Evolutionary conservation across 2,888 invertebrate genomes (phyloP), one percentile per base, ranked within the genome.

Genomic region (Formica aserva): DNA sequence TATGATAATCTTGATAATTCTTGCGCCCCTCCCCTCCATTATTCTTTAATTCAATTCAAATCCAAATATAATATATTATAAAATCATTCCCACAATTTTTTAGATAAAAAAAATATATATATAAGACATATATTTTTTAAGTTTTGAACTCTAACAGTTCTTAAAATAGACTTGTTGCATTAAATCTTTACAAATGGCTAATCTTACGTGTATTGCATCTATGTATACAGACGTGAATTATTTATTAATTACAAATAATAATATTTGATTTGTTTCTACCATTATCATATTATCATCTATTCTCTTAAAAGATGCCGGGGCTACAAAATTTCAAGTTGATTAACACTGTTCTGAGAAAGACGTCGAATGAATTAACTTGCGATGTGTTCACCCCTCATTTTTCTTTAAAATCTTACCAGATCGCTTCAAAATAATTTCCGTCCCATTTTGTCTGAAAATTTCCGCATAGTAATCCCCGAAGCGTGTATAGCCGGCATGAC

Each of bases 351-450:
- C 15, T 8, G 11, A 32, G 3, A 5, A 32, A 5, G 22, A 45
- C 45, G 45, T 63, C 22, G 38, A 32, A 22, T 78, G 45, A 60
- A 80, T 80, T 71, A 80, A 80, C 29, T 32, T 38, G 57, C 45
- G 6, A 55, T 29, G 8, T 55, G 65, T 45, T 22, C 55, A 22
- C n/a, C 67, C 38, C 18, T 52, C n/a, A 52, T 8, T 52, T n/a
- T 52, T 4, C 3, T 32, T 9, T 71, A 45, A 80, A 80, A 55
- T 78, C 45, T 45, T 29, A 57, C 22, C 45, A 18, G 32, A 13
- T 26, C 32, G 60, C 26, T 71, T 80, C 35, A 80, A 80, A 71
- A 80, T 80, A 35, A 80, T 71, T 71, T 45, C 60, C 71, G 35
- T 13, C n/a, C n/a, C 78, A 67, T 78, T 78, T 78, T 45, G 60